Percentiles rank a stretch among this genome's conserved stretches.
These are phyloP conservation scores for Lacerta viridis DNA, from an alignment of 2,797 vertebrate species.

Conservation along the genomic window DNA sequence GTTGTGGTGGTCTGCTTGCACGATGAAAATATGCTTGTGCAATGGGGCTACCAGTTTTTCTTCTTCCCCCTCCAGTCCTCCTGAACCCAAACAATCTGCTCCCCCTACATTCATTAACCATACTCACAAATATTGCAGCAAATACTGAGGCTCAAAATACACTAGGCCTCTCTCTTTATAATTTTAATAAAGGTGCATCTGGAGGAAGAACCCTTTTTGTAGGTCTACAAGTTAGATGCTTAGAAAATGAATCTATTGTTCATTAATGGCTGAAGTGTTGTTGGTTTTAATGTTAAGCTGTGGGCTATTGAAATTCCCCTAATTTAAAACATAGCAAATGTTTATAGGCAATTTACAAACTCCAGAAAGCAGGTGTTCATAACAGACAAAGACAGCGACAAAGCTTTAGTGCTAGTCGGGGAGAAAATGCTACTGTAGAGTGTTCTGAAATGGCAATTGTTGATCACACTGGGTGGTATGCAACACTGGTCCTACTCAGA, in stretches of 20 bases:
- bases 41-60: no score
- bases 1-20: no score
- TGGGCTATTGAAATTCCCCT: neutral
- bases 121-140: neutral
- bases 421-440: neutral
- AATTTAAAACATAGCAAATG: conserved; percentile 22
- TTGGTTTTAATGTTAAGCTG: neutral
- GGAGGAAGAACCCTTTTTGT: neutral
- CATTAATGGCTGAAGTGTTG: neutral
- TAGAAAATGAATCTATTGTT: conserved; percentile 8
- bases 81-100: no score
- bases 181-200: conserved; percentile 1
- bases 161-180: neutral
- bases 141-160: neutral
- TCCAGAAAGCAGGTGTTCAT: conserved; percentile 21
- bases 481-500: no score
- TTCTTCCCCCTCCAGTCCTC: no score
- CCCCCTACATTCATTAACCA: neutral
- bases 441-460: neutral
- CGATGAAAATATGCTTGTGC: no score
- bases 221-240: neutral
- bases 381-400: conserved; percentile 11
- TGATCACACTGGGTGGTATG: neutral
- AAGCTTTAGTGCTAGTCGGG: neutral
- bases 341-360: conserved; percentile 39